These are phyloP conservation scores for Podarcis cretensis DNA, from an alignment of 2,113 vertebrate species.

Conservation along the genomic window DNA sequence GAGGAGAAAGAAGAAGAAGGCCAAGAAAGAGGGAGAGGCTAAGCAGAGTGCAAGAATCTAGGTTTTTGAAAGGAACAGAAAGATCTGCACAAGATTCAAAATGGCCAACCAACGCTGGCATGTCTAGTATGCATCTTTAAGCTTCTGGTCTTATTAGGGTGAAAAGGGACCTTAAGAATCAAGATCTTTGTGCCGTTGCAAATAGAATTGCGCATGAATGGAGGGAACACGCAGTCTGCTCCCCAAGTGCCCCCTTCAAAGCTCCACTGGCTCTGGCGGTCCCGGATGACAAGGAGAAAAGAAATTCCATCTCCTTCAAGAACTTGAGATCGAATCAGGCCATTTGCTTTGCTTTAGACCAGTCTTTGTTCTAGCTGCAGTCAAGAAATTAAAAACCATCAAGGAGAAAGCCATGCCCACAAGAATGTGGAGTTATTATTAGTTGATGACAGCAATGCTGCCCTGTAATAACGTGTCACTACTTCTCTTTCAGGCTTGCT, in stretches of 20 bases:
- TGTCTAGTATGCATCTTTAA: not conserved
- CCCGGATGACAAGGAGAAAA: not conserved
- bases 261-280: not conserved
- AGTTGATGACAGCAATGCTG: slow-evolving; percentile 30
- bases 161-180: not conserved
- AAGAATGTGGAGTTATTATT: slow-evolving; percentile 40
- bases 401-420: not conserved
- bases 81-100: not conserved
- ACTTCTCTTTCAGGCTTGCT: not conserved
- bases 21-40: too few relatives aligned
- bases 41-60: not conserved
- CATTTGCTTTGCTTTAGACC: not conserved
- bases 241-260: not conserved
- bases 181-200: not conserved
- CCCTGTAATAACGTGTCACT: not conserved
- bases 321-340: not conserved
- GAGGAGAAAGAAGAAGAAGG: too few relatives aligned
- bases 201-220: not conserved
- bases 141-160: not conserved
- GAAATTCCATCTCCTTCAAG: not conserved
- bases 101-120: not conserved
- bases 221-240: not conserved
- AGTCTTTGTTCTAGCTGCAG: not conserved
- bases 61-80: too few relatives aligned
- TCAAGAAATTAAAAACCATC: not conserved